phyloP scores from a whole-genome alignment of 64 coral and sea anemone species.

The Exaiptasia diaphana region DNA sequence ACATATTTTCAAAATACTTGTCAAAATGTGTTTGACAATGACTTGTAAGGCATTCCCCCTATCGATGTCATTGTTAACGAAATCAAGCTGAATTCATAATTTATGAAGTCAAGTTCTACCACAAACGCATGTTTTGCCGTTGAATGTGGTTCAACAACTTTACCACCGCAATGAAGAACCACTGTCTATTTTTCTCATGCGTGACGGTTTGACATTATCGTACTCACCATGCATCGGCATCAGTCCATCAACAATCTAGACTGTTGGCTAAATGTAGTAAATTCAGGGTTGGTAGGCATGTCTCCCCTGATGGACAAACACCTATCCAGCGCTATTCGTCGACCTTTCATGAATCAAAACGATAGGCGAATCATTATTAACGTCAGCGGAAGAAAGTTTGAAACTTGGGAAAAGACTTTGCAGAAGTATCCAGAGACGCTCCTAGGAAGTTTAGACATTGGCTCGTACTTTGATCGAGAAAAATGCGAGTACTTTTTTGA shows the following conservation, averaged over 20 bases:
- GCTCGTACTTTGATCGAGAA: constrained; percentile 58
- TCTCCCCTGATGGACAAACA: constrained; percentile 35
- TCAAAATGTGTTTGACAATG: too few relatives aligned
- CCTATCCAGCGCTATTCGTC: not conserved
- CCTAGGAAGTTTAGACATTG: constrained; percentile 48
- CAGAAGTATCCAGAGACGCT: constrained; percentile 77
- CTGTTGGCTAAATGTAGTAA: constrained; percentile 51
- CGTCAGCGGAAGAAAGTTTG: constrained; percentile 79
- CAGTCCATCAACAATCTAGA: constrained; percentile 1
- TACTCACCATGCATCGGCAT: not conserved
- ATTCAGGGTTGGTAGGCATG: constrained; percentile 61
- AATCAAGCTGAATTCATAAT: too few relatives aligned
- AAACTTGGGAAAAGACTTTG: constrained; percentile 86
- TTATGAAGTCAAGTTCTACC: too few relatives aligned
- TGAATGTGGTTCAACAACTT: too few relatives aligned
- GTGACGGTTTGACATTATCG: too few relatives aligned
- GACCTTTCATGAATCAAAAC: constrained; percentile 42
- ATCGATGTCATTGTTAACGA: too few relatives aligned
- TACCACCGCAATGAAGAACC: too few relatives aligned
- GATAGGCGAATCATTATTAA: constrained; percentile 78
- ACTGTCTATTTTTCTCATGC: too few relatives aligned
- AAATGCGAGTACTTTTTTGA: constrained; percentile 75
- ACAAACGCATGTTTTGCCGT: too few relatives aligned
- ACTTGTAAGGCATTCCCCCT: too few relatives aligned
- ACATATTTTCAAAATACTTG: too few relatives aligned